phyloP scores from a whole-genome alignment of 2,113 vertebrate genomes.

The Suncus etruscus region DNA sequence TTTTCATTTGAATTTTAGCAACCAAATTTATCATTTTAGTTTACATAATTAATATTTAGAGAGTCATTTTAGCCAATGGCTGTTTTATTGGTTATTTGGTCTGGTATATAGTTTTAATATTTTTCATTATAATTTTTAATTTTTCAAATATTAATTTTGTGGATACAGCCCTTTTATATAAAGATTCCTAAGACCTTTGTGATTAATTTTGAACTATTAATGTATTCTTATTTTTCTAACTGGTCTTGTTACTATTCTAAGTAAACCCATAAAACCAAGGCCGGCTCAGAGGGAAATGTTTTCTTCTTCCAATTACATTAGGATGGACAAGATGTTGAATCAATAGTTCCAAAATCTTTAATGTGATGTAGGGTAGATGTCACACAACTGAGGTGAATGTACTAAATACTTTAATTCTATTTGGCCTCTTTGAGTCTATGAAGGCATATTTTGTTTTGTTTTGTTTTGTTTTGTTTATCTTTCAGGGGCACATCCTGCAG shows the following conservation, averaged over 20 bases:
- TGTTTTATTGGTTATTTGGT: background rate
- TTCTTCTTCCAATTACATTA: background rate
- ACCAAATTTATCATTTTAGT: background rate
- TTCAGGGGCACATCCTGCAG: too few relatives aligned
- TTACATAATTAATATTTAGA: background rate
- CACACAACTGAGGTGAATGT: background rate
- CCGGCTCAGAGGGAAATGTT: background rate
- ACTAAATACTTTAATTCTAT: background rate
- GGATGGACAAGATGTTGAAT: background rate
- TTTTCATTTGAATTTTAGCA: constrained; percentile 3
- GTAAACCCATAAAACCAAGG: background rate
- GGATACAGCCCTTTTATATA: background rate
- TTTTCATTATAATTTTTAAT: too few relatives aligned
- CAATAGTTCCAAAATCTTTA: background rate
- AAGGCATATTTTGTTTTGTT: background rate
- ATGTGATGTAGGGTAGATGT: background rate
- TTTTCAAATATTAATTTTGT: constrained; percentile 6
- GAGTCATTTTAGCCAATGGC: background rate
- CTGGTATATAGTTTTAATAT: constrained; percentile 36
- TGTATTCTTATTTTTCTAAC: background rate
- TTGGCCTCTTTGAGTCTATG: background rate
- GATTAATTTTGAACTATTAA: constrained; percentile 21
- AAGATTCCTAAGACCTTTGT: background rate
- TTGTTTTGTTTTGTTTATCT: too few relatives aligned
- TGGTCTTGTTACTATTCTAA: background rate